Base-by-base conservation (phyloP, 2,888 invertebrate species). In the Polyploca ridens region DNA sequence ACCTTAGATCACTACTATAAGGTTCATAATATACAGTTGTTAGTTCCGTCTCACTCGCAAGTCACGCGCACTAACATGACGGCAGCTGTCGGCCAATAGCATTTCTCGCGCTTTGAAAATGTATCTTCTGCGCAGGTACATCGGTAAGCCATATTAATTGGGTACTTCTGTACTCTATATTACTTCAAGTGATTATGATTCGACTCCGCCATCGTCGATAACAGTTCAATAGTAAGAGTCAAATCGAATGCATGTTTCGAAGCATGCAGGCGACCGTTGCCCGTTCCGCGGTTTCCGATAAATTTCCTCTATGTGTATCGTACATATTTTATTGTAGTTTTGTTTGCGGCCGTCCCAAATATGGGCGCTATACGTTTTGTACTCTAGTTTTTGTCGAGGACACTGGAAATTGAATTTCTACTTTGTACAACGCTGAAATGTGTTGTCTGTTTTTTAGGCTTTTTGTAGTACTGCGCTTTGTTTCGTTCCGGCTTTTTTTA, bases 261-360 rank as follows among this genome's bases (percentile, higher is more conserved):
- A 1, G 27, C 78, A 81, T 82, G 79, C 84, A 79, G 68, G 70
- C 84, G 69, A 77, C 78, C 81, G 74, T 79, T 75, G 73, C 74
- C 72, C 69, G 72, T 71, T 68, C 75, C 79, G 84, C 72, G 85
- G 88, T 88, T 89, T 84, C 84, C 88, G 79, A 88, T 90, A 87
- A 88, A 90, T 89, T 89, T 85, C 74, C 81, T 64, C 76, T 41
- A 54, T 75, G 69, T 78, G 72, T 73, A 74, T 73, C 65, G 74
- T 80, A 83, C 81, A 88, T 87, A 88, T 87, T 88, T 86, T 86
- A 87, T 83, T 76, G 77, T 75, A 73, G 81, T 81, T 84, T 85
- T 87, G 84, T 86, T 86, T 85, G 82, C 70, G 73, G 72, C 70
- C 38, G 59, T 69, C 74, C 86, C 82, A 81, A 84, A 88, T 86